Conservation (phyloP, 2,797 vertebrate species). For the Helostoma temminkii region DNA sequence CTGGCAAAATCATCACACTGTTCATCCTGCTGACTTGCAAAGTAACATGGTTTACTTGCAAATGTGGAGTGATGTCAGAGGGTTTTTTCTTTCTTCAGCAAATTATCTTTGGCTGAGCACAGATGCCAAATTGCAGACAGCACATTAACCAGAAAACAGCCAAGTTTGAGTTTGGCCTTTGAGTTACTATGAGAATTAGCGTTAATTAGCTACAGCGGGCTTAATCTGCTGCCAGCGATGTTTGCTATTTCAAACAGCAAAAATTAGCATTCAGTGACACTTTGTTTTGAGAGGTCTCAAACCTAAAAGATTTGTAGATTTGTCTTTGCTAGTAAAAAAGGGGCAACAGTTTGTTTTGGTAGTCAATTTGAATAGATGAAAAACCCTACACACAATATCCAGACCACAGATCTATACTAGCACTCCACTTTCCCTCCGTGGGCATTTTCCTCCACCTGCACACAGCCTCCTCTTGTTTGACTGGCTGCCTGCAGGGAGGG, state of each 20-base stretch:
- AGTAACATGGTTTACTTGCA: constrained; percentile 1
- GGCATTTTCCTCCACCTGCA: constrained; percentile 3
- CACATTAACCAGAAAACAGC: constrained; percentile 30
- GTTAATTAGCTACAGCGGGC: constrained; percentile 58
- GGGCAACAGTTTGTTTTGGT: background rate
- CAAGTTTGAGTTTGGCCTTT: constrained; percentile 48
- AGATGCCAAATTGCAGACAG: constrained; percentile 44
- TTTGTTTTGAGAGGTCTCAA: constrained; percentile 6
- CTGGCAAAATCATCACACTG: background rate
- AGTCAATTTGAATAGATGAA: too few species aligned
- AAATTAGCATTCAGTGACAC: constrained; percentile 5
- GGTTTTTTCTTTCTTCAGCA: background rate
- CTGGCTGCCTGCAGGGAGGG: constrained; percentile 14
- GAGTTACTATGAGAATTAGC: constrained; percentile 36
- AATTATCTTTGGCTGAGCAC: constrained; percentile 34
- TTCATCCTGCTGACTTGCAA: constrained; percentile 12
- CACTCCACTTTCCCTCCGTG: background rate
- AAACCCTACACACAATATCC: background rate
- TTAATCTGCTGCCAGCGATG: constrained; percentile 30
- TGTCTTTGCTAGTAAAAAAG: background rate
- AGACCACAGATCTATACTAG: background rate
- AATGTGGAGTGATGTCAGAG: constrained; percentile 11
- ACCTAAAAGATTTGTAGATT: constrained; percentile 21
- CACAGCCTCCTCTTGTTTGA: constrained; percentile 32
- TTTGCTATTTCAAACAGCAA: constrained; percentile 31